Conservation (phyloP, 2,888 invertebrate species). For the Melikaiella ostensackeni region DNA sequence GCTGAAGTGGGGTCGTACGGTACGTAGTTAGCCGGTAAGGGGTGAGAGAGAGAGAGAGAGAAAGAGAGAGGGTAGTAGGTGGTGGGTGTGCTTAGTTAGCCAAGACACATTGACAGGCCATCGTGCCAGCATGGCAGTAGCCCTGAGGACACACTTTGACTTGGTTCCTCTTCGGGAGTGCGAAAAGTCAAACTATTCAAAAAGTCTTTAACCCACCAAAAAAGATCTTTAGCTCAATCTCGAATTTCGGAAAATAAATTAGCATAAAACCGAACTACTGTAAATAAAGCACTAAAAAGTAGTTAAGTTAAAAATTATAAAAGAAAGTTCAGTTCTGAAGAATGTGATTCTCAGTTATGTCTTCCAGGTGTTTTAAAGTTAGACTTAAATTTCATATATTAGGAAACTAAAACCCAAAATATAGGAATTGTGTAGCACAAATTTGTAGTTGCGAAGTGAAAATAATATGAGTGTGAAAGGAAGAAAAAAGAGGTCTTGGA, state of each 20-base stretch:
- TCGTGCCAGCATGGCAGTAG: slow-evolving; percentile 67
- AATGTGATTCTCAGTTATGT: slow-evolving; percentile 51
- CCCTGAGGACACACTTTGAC: slow-evolving; percentile 42
- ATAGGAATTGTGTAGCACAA: background rate
- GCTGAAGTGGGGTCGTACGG: slow-evolving; percentile 56
- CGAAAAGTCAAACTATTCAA: background rate
- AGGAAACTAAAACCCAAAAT: background rate
- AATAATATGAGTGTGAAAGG: background rate
- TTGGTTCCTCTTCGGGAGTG: slow-evolving; percentile 1
- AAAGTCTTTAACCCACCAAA: background rate
- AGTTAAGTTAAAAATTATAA: background rate
- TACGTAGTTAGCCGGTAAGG: slow-evolving; percentile 56
- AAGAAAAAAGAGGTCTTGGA: background rate
- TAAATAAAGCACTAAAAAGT: background rate
- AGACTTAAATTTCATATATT: slow-evolving; percentile 54
- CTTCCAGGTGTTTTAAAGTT: slow-evolving; percentile 59
- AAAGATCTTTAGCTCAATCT: background rate
- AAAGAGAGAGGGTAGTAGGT: slow-evolving; percentile 66
- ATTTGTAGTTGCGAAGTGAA: background rate
- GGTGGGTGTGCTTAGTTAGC: slow-evolving; percentile 71
- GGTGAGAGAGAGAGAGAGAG: slow-evolving; percentile 63
- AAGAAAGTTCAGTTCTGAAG: background rate
- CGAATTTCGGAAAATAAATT: background rate
- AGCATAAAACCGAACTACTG: background rate
- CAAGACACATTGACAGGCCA: slow-evolving; percentile 71